Evolutionary conservation across 2,797 vertebrate species (phyloP).

Genomic region (Ctenochaetus hawaiiensis): DNA sequence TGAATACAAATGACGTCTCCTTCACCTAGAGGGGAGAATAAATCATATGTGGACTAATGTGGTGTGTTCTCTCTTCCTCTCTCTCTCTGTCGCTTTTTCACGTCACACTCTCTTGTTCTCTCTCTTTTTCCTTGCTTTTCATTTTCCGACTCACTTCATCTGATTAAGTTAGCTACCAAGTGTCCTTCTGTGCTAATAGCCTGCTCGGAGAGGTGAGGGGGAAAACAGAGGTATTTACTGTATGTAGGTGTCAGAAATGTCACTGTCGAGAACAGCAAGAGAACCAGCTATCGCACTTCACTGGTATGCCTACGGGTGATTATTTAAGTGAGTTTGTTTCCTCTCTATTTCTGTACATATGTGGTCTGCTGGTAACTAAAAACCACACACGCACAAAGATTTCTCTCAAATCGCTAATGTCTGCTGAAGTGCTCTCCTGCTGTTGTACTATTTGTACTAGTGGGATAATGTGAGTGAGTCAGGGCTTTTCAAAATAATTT

Average conservation of each 20-base stretch:
- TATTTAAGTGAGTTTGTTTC: neutral
- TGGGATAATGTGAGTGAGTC: constrained; percentile 17
- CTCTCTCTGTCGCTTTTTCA: constrained; percentile 27
- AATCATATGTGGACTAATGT: constrained; percentile 85
- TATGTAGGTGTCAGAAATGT: constrained; percentile 48
- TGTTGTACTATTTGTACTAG: neutral
- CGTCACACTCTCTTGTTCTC: neutral
- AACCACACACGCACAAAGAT: neutral
- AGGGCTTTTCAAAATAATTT: constrained; percentile 29
- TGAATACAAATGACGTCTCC: constrained; percentile 87
- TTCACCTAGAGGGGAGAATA: constrained; percentile 80
- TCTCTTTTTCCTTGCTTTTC: constrained; percentile 42
- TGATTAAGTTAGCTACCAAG: constrained; percentile 71
- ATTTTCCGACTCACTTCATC: constrained; percentile 63
- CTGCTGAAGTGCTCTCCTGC: constrained; percentile 25
- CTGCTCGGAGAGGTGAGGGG: constrained; percentile 49
- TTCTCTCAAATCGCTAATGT: constrained; percentile 3
- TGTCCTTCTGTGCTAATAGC: constrained; percentile 77
- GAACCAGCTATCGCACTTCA: neutral
- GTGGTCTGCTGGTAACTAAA: constrained; percentile 6
- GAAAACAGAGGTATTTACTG: constrained; percentile 38
- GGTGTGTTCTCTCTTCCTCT: constrained; percentile 46
- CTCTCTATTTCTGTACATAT: neutral
- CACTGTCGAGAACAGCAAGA: constrained; percentile 14
- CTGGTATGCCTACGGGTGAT: neutral